These are phyloP conservation scores for Eristalinus aeneus DNA, from an alignment of 2,888 invertebrate genomes.

Conservation along the genomic window DNA sequence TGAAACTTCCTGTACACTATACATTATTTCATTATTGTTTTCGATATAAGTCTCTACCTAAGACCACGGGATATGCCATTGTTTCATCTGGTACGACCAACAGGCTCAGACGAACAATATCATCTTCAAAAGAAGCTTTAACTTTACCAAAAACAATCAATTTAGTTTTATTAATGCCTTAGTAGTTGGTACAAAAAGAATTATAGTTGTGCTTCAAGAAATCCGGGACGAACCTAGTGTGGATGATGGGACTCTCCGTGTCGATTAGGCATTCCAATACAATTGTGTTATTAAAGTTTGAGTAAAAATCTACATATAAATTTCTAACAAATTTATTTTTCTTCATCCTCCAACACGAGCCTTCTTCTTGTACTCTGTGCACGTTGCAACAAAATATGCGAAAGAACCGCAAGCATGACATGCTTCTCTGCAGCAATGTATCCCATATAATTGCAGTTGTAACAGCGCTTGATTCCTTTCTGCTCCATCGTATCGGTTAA, in stretches of 20 bases:
- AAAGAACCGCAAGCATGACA: conserved; percentile 31
- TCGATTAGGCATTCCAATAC: too few species aligned
- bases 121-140: conserved; percentile 35
- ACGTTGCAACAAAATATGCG: conserved; percentile 8
- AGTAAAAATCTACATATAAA: too few species aligned
- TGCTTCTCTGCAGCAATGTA: conserved; percentile 38
- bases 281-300: too few species aligned
- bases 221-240: conserved; percentile 35
- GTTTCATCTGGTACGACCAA: conserved; percentile 51
- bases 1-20: too few species aligned
- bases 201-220: conserved; percentile 16
- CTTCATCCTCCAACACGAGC: too few species aligned
- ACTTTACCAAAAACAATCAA: conserved; percentile 52
- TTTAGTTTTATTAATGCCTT: conserved; percentile 52
- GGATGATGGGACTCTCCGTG: too few species aligned
- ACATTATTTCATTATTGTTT: too few species aligned
- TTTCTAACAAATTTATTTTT: too few species aligned
- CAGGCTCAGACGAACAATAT: conserved; percentile 39
- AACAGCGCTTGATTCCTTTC: conserved; percentile 9
- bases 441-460: conserved; percentile 33
- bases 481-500: not conserved
- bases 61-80: conserved; percentile 43
- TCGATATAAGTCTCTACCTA: conserved; percentile 44
- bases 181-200: conserved; percentile 1
- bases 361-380: too few species aligned